A percentile compares a stretch with the other conserved stretches of the same genome.
phyloP scores from a whole-genome alignment of 2,797 vertebrate genomes.

The Crax fasciolata region DNA sequence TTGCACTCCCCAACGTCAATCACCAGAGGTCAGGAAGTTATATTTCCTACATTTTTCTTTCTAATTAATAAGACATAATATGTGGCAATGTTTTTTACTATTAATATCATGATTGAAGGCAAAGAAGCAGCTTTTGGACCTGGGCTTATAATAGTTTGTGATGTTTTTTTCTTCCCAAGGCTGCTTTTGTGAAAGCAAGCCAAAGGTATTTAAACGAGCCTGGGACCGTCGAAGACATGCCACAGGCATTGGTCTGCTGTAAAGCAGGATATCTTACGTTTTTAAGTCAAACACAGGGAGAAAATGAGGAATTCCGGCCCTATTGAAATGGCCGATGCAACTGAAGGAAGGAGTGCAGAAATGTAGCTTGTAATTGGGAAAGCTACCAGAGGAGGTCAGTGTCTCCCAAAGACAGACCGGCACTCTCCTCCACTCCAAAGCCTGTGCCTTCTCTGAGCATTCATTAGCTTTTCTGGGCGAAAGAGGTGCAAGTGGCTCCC shows the following conservation, averaged over 20 bases:
- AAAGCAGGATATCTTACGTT: neutral
- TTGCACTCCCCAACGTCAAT: neutral
- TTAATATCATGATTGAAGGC: neutral
- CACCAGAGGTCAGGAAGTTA: rapidly evolving
- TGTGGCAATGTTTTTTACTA: neutral
- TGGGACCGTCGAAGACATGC: neutral
- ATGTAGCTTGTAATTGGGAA: neutral
- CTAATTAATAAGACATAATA: neutral
- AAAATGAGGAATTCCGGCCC: neutral
- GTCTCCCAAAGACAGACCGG: neutral
- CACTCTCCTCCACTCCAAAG: neutral
- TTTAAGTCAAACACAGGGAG: neutral
- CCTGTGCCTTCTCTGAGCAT: rapidly evolving
- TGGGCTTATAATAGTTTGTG: neutral
- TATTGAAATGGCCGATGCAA: neutral
- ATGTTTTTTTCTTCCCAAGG: neutral
- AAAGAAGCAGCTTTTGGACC: neutral
- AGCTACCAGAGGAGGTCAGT: constrained; percentile 61
- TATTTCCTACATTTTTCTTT: neutral
- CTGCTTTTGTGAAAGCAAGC: neutral
- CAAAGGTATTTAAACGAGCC: neutral
- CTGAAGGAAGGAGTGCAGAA: neutral
- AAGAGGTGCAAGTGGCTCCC: rapidly evolving
- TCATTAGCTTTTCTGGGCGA: rapidly evolving
- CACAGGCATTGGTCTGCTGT: neutral